phyloP scores from a whole-genome alignment of 2,113 vertebrate genomes.

The Oncorhynchus nerka region DNA sequence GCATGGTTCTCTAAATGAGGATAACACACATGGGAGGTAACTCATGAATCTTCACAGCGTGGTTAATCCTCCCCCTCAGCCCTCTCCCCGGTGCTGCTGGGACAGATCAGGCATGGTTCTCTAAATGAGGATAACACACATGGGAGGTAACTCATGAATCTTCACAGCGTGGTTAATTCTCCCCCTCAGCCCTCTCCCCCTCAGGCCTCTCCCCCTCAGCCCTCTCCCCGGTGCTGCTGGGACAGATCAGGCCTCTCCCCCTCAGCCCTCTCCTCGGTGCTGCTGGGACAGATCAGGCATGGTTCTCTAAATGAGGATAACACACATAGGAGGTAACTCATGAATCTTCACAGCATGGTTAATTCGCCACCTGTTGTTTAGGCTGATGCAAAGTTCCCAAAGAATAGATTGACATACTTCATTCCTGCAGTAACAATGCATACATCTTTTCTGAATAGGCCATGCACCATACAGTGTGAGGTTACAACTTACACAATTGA shows the following conservation, averaged over 20 bases:
- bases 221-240: no score
- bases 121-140: no score
- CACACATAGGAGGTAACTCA: slow-evolving; percentile 61
- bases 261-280: not conserved
- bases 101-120: no score
- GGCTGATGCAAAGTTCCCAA: slow-evolving; percentile 1
- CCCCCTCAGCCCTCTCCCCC: not conserved
- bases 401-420: not conserved
- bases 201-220: no score
- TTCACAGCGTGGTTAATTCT: no score
- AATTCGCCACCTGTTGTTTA: slow-evolving; percentile 64
- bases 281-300: slow-evolving; percentile 32
- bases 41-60: slow-evolving; percentile 51
- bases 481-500: not conserved
- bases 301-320: slow-evolving; percentile 55
- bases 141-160: no score
- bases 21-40: slow-evolving; percentile 63
- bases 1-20: slow-evolving; percentile 52
- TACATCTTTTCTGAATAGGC: not conserved
- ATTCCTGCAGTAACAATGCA: not conserved
- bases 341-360: slow-evolving; percentile 50
- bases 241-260: not conserved
- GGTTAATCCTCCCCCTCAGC: slow-evolving; percentile 28
- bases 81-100: no score
- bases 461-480: not conserved